Conservation (phyloP, 1,140 invertebrate genomes). For the Trachymyrmex cornetzi region DNA sequence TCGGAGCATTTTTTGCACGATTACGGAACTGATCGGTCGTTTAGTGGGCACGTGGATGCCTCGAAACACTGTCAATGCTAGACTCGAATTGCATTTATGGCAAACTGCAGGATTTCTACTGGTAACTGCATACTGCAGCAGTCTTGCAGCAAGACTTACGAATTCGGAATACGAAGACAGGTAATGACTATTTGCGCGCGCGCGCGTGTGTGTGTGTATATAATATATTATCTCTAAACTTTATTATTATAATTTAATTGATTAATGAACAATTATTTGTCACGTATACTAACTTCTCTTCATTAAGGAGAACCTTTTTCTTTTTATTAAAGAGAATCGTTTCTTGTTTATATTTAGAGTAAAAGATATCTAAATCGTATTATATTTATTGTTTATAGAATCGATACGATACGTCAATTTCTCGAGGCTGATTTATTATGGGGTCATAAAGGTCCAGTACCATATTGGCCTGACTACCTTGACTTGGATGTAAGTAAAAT, state of each 20-base stretch:
- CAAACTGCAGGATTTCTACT: conserved; percentile 79
- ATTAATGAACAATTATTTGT: conserved; percentile 4
- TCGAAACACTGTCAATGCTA: conserved; percentile 62
- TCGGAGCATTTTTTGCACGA: conserved; percentile 73
- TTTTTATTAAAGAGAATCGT: too few relatives aligned
- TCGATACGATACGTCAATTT: conserved; percentile 81
- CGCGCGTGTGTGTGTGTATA: too few relatives aligned
- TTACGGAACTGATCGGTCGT: conserved; percentile 78
- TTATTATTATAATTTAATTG: not conserved
- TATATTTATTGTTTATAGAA: conserved; percentile 71
- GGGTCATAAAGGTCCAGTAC: conserved; percentile 73
- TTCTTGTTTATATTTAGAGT: not conserved
- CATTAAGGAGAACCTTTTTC: not conserved
- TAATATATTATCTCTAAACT: not conserved
- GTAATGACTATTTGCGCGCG: conserved; percentile 54
- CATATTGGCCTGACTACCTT: conserved; percentile 77
- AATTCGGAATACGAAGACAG: conserved; percentile 80
- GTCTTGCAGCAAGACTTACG: conserved; percentile 81
- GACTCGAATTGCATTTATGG: conserved; percentile 81
- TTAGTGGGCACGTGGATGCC: conserved; percentile 79
- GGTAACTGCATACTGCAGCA: conserved; percentile 81
- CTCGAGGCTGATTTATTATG: conserved; percentile 80
- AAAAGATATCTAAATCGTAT: not conserved
- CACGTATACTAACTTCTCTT: not conserved
- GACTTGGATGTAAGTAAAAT: conserved; percentile 72